Evolutionary conservation across 2,888 invertebrate genomes (phyloP).

Genomic region (Trisateles emortualis): DNA sequence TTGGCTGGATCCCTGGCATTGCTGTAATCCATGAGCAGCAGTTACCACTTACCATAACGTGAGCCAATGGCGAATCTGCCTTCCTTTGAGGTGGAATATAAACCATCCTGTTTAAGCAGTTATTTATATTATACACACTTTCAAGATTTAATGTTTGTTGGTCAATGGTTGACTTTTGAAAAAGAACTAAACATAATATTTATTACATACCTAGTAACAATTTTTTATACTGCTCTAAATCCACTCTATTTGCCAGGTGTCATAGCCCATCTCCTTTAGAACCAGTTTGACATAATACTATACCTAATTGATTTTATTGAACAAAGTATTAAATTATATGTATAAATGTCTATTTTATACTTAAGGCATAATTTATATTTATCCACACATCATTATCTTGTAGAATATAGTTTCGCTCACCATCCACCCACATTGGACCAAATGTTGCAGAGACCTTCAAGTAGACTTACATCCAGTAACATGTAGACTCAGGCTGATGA

Average conservation of each 20-base stretch:
- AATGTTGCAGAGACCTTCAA: constrained; percentile 18
- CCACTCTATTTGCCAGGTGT: neutral
- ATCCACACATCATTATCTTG: neutral
- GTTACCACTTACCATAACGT: no score
- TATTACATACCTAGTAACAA: no score
- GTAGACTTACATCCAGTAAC: constrained; percentile 16
- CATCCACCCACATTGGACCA: constrained; percentile 9
- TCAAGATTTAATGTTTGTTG: no score
- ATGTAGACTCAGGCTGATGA: constrained; percentile 16
- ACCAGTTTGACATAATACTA: neutral
- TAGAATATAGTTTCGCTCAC: constrained; percentile 15
- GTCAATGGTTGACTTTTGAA: no score
- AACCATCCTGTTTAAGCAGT: no score
- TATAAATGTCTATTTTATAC: neutral
- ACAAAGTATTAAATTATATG: neutral
- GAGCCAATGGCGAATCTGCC: no score
- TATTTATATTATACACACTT: no score
- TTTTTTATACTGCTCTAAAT: no score
- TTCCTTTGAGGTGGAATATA: no score
- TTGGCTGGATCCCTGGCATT: no score
- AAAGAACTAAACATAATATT: no score
- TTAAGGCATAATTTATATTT: neutral
- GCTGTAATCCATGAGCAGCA: no score
- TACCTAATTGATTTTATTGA: neutral
- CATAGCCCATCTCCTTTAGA: neutral